Base-by-base conservation (phyloP, 2,888 invertebrate genomes). In the Eretmocerus hayati region DNA sequence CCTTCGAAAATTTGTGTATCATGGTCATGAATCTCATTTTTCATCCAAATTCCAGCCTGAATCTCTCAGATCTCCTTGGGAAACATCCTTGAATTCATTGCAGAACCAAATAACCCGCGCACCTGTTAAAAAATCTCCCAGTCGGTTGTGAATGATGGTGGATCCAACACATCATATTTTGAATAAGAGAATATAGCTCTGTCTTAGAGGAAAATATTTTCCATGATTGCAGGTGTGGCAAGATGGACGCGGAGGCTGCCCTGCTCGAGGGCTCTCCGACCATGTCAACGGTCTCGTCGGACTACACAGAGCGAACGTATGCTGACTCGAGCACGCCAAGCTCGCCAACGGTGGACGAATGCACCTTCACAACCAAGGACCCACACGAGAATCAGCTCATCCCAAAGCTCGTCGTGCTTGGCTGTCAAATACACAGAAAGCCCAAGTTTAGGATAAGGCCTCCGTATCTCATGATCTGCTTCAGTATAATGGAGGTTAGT, bases 391-490 rank as follows among this genome's bases (percentile, higher is more conserved):
- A 62, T 33, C 62, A 64, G 44, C 55, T 64, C 42, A 62, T 62
- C 37, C 60, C 64, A n/a, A 63, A 59, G 43, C 59, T 67, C 5
- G 64, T 67, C 5, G 64, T 63, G 19, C 59, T 62, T 48, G 57
- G 64, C 37, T 57, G 63, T 18, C 45, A 59, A 45, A 58, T 61
- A 36, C 55, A 58, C 44, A 59, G 62, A 56, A 69, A 68, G 55
- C 66, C 67, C 13, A 67, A 65, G 58, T 64, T 70, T 55, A 62
- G 66, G 56, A 69, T 70, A 65, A 64, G 66, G 61, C 65, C 69
- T 56, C 70, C 70, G 22, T 70, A 69, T 56, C 65, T 70, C 46
- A 70, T 70, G 70, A 70, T 70, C 45, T 70, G 65, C 56, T 66
- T 70, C 59, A 70, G 70, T 42, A 65, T 69, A 40, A 62, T 70